phyloP scores from a whole-genome alignment of 2,797 vertebrate genomes.

The Smutsia temminckii region DNA sequence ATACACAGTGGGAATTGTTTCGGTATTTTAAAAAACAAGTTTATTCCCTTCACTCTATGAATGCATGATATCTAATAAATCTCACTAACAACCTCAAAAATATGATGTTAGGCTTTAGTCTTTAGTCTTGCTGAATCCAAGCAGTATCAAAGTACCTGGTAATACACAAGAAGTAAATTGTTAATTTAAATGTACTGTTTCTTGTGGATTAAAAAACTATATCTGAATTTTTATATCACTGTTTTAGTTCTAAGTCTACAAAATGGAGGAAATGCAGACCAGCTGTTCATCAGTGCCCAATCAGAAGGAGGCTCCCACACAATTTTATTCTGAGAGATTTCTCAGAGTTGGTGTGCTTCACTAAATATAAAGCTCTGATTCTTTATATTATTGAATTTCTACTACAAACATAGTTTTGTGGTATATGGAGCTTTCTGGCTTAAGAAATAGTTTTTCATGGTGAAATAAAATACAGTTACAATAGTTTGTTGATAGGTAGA shows the following conservation, averaged over 20 bases:
- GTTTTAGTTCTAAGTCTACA: neutral
- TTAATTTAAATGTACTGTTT: neutral
- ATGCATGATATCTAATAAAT: neutral
- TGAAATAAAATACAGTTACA: neutral
- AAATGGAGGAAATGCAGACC: neutral
- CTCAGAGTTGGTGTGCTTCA: neutral
- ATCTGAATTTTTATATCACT: neutral
- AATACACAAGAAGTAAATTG: neutral
- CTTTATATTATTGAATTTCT: neutral
- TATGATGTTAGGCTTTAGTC: neutral
- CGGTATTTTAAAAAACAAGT: neutral
- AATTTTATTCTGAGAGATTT: neutral
- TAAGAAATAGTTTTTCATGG: neutral
- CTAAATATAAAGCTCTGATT: neutral
- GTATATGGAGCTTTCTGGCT: neutral
- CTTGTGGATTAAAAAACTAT: neutral
- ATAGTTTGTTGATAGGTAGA: neutral
- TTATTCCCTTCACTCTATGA: neutral
- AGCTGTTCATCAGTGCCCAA: neutral
- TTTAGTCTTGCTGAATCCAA: neutral
- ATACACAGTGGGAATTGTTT: neutral
- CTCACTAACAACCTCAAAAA: neutral
- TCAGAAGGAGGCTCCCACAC: neutral
- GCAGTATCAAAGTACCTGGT: neutral
- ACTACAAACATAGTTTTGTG: neutral